Evolutionary conservation across 30 jellyfish, hydroid and myxozoan species (phyloP).

Genomic region (Euphysa ruthae): DNA sequence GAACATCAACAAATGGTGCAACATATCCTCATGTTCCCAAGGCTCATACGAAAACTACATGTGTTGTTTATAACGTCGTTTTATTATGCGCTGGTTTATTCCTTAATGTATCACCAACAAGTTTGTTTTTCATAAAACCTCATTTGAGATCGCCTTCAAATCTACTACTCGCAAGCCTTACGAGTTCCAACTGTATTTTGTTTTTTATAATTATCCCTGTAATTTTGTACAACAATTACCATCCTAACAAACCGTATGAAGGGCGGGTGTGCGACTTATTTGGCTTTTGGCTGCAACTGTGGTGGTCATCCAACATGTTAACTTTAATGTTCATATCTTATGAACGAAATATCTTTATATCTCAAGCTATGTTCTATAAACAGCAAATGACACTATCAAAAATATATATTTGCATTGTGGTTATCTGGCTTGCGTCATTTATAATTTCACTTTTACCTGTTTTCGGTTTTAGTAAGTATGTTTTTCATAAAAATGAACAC

Average conservation of each 20-base stretch:
- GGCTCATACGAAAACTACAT: too few relatives aligned
- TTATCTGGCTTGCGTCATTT: neutral
- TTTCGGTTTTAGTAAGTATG: constrained; percentile 5
- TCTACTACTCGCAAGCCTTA: constrained; percentile 5
- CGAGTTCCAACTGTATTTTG: constrained; percentile 6
- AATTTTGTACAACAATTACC: neutral
- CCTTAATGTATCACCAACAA: neutral
- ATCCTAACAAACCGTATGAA: neutral
- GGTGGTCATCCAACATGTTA: constrained; percentile 19
- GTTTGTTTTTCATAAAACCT: neutral
- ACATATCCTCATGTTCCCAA: too few relatives aligned
- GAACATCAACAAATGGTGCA: too few relatives aligned
- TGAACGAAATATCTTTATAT: neutral
- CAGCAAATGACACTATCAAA: neutral
- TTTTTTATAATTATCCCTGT: constrained; percentile 1
- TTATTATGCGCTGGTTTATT: constrained; percentile 1
- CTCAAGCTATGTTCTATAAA: neutral
- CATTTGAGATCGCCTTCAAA: constrained; percentile 19
- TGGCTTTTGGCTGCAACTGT: constrained; percentile 2
- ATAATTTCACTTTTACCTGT: constrained; percentile 3
- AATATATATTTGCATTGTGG: neutral
- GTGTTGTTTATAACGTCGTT: too few relatives aligned
- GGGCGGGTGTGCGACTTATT: constrained; percentile 6
- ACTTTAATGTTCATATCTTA: constrained; percentile 8
- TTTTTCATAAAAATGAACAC: neutral